These are phyloP conservation scores for Sigmodon hispidus DNA, from an alignment of 2,113 vertebrate species.

Conservation along the genomic window DNA sequence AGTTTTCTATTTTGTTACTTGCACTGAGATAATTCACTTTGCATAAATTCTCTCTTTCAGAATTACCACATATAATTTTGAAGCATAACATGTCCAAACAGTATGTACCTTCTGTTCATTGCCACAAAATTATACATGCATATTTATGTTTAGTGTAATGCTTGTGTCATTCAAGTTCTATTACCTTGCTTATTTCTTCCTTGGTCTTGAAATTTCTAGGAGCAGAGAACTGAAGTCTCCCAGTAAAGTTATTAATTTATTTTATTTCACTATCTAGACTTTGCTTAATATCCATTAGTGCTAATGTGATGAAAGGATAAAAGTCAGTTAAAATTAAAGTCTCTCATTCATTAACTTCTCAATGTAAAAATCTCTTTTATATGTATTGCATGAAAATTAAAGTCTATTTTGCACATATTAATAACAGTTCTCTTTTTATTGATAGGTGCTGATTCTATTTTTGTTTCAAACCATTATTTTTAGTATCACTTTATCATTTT, in stretches of 20 bases:
- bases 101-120: background rate
- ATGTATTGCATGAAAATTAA: background rate
- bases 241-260: background rate
- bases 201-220: background rate
- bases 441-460: background rate
- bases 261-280: background rate
- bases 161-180: background rate
- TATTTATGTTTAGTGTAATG: background rate
- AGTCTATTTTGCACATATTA: background rate
- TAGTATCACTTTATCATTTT: background rate
- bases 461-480: background rate
- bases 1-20: background rate
- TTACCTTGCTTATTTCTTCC: background rate
- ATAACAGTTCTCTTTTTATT: background rate
- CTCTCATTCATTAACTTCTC: constrained; percentile 13
- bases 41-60: background rate
- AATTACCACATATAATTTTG: constrained; percentile 20
- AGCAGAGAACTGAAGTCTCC: background rate
- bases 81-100: background rate
- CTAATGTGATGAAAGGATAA: background rate
- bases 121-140: background rate
- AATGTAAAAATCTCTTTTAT: background rate
- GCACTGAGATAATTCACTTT: background rate
- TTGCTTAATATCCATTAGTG: background rate
- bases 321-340: constrained; percentile 21